These are phyloP conservation scores for Diarsia mendica DNA, from an alignment of 2,888 invertebrate genomes.

Conservation along the genomic window DNA sequence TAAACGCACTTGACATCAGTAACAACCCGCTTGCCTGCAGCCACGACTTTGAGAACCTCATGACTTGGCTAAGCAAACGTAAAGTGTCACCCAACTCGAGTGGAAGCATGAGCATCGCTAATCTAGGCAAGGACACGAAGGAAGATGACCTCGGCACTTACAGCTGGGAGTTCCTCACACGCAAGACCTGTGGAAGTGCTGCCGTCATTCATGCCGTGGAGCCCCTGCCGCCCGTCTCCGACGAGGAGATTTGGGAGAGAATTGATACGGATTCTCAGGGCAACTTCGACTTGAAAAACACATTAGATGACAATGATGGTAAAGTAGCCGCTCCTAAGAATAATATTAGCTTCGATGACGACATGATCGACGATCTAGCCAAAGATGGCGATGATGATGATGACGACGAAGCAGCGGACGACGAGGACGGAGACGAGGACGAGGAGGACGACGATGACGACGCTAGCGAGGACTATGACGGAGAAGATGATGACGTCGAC, in stretches of 20 bases:
- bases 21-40: slow-evolving; percentile 93
- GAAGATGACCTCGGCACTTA: slow-evolving; percentile 79
- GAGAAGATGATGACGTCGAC: slow-evolving; percentile 78
- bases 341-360: slow-evolving; percentile 68
- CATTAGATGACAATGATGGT: slow-evolving; percentile 80
- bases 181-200: slow-evolving; percentile 83
- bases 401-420: slow-evolving; percentile 76
- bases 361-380: slow-evolving; percentile 74
- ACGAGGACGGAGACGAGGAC: slow-evolving; percentile 74
- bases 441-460: slow-evolving; percentile 82
- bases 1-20: slow-evolving; percentile 91
- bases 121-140: slow-evolving; percentile 81
- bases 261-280: slow-evolving; percentile 83
- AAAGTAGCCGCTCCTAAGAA: slow-evolving; percentile 74
- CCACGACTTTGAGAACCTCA: slow-evolving; percentile 92
- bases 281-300: slow-evolving; percentile 85
- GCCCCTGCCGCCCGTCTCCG: slow-evolving; percentile 80
- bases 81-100: slow-evolving; percentile 89
- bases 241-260: slow-evolving; percentile 88
- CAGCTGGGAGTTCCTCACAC: slow-evolving; percentile 88
- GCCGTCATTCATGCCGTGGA: slow-evolving; percentile 80
- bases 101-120: slow-evolving; percentile 82
- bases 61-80: slow-evolving; percentile 91
- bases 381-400: slow-evolving; percentile 79
- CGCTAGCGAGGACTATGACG: slow-evolving; percentile 72